A percentile compares a stretch with the other conserved stretches of the same genome.
phyloP scores from a whole-genome alignment of 2,113 vertebrate genomes.

The Cochlearius cochlearius region DNA sequence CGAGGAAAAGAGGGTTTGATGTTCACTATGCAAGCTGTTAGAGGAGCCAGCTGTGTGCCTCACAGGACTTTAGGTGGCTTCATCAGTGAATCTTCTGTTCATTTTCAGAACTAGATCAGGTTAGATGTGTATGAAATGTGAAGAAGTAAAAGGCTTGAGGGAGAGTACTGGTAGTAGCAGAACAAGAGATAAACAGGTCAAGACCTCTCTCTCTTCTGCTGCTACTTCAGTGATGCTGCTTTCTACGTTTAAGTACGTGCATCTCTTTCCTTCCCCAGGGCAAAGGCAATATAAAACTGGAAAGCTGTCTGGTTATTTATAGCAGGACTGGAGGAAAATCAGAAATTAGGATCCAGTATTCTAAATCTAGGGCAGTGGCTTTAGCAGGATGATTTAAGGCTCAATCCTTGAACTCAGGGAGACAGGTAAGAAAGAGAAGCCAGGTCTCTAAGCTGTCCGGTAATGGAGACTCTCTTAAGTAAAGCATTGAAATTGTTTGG shows the following conservation, averaged over 20 bases:
- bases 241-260: background rate
- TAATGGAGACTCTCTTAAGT: background rate
- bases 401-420: background rate
- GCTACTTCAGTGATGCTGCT: background rate
- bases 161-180: background rate
- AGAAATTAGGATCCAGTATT: background rate
- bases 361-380: background rate
- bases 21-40: background rate
- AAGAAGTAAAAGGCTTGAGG: background rate
- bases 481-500: background rate
- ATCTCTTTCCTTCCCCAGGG: background rate
- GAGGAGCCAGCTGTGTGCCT: background rate
- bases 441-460: background rate
- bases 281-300: background rate
- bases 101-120: background rate
- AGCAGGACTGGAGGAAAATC: background rate
- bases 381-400: background rate
- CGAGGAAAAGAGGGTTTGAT: background rate
- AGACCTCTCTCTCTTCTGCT: background rate
- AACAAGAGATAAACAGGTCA: background rate
- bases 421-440: background rate
- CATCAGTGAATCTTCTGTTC: background rate
- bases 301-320: background rate
- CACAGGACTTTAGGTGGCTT: background rate
- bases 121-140: background rate